Percentiles rank a stretch among this genome's conserved stretches.
Evolutionary conservation across 2,113 vertebrate species (phyloP).

Genomic region (zebrafish (Danio rerio)): GRCz12tu NC_133186.1:44965001-44965500

Average conservation of each 20-base stretch:
- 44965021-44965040: slow-evolving; percentile 32
- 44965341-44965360: too few relatives aligned
- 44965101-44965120: slow-evolving; percentile 65
- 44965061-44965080: slow-evolving; percentile 66
- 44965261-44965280: background rate
- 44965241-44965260: background rate
- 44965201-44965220: background rate
- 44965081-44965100: slow-evolving; percentile 65
- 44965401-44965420: too few relatives aligned
- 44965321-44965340: slow-evolving; percentile 4
- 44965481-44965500: too few relatives aligned
- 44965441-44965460: too few relatives aligned
- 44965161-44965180: slow-evolving; percentile 52
- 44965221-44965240: background rate
- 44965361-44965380: too few relatives aligned
- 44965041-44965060: slow-evolving; percentile 39
- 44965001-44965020: slow-evolving; percentile 19
- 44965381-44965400: too few relatives aligned
- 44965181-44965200: slow-evolving; percentile 30
- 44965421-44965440: too few relatives aligned
- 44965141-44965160: slow-evolving; percentile 54
- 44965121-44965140: slow-evolving; percentile 56
- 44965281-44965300: background rate
- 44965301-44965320: background rate
- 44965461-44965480: too few relatives aligned